Percentiles rank a stretch among this genome's conserved stretches.
Evolutionary conservation across 2,797 vertebrate species (phyloP).

Genomic region (Atherinosoma microstoma): DNA sequence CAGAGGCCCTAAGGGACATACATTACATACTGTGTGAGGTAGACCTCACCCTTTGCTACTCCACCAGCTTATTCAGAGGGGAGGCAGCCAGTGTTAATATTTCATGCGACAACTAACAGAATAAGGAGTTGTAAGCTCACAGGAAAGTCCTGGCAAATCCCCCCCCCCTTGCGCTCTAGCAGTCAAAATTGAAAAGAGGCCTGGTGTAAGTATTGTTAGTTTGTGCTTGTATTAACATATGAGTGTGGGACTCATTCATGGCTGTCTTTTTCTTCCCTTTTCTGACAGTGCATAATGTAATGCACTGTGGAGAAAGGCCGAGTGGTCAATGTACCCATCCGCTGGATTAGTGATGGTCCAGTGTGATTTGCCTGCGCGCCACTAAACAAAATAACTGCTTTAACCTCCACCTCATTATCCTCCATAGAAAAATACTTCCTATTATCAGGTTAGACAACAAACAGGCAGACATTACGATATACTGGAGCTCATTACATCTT

Average conservation of each 20-base stretch:
- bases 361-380: slow-evolving; percentile 47
- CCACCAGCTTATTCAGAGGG: slow-evolving; percentile 72
- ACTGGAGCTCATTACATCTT: slow-evolving; percentile 50
- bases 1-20: slow-evolving; percentile 60
- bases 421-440: slow-evolving; percentile 57
- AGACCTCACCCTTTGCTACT: slow-evolving; percentile 76
- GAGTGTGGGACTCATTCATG: background rate
- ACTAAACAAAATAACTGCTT: slow-evolving; percentile 52
- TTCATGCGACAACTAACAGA: slow-evolving; percentile 73
- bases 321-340: slow-evolving; percentile 62
- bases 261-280: slow-evolving; percentile 22
- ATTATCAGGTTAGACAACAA: slow-evolving; percentile 71
- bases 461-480: slow-evolving; percentile 47
- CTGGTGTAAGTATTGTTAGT: slow-evolving; percentile 34
- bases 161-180: slow-evolving; percentile 25
- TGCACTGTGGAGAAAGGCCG: slow-evolving; percentile 47
- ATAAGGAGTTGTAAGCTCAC: slow-evolving; percentile 72
- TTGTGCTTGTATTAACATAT: slow-evolving; percentile 38
- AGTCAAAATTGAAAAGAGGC: slow-evolving; percentile 49
- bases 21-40: slow-evolving; percentile 76
- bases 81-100: slow-evolving; percentile 74
- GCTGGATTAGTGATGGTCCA: slow-evolving; percentile 60
- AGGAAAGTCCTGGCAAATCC: slow-evolving; percentile 36
- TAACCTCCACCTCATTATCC: slow-evolving; percentile 57
- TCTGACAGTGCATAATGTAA: slow-evolving; percentile 30